Evolutionary conservation across 2,888 invertebrate genomes (phyloP), one percentile per base, ranked within the genome.

Genomic region (Podotricha telesiphe): DNA sequence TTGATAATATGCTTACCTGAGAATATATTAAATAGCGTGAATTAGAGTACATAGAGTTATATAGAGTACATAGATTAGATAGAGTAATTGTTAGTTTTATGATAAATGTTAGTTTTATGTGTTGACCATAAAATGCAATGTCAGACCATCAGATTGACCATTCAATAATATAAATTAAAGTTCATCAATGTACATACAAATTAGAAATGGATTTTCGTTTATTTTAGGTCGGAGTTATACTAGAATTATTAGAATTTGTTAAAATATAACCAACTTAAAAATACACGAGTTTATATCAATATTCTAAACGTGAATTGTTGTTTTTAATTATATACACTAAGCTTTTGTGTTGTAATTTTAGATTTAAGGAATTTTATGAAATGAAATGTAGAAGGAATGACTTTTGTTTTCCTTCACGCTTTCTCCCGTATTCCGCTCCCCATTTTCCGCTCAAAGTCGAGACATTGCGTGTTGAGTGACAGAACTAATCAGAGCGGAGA

Each of bases 131-230:
- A 51, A 15, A 15, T 34, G n/a, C 53, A n/a, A 3, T 17, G 28
- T 28, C 28, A n/a, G 53, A 28, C 10, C n/a, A 53, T 10, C 28
- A 17, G 5, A 5, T 53, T 34, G 28, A 34, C 10, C 10, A 17
- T 53, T 53, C 34, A 34, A 34, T 17, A 53, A 53, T 28, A 28
- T 53, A 53, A 53, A 34, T 53, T 34, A 34, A 53, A 53, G 13
- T 53, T 8, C 28, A 28, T 53, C 53, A n/a, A n/a, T n/a, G n/a
- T n/a, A 53, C 22, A 53, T 28, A n/a, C 6, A 28, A 15, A 53
- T n/a, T 53, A 53, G n/a, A 53, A 53, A 53, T 53, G 4, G 53
- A n/a, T 28, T n/a, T 3, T 15, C 34, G 34, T 53, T 53, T 53
- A 17, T 53, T 28, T 34, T 17, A 17, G 34, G 28, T 28, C 28